A percentile compares a stretch with the other conserved stretches of the same genome.
Evolutionary conservation across 2,113 vertebrate genomes (phyloP).

Genomic region (Macquaria australasica): DNA sequence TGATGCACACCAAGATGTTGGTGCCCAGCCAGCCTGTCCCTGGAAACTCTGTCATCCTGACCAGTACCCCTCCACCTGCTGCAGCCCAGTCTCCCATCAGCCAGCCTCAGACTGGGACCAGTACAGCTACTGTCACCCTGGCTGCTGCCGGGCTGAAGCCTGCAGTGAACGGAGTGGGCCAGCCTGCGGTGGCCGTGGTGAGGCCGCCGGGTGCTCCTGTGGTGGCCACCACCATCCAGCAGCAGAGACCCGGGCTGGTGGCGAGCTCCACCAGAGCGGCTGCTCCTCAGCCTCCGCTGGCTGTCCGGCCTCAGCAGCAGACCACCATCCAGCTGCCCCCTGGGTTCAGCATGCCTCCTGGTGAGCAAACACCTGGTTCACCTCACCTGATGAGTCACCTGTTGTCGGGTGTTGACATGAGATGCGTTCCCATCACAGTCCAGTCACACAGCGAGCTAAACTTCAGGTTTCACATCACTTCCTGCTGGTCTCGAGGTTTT

Average conservation of each 20-base stretch:
- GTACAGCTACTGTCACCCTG: constrained; percentile 33
- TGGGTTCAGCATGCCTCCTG: constrained; percentile 89
- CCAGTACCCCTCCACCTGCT: constrained; percentile 51
- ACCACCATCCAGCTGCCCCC: constrained; percentile 91
- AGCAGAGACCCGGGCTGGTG: constrained; percentile 81
- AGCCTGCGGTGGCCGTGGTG: constrained; percentile 61
- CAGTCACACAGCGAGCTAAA: too few relatives aligned
- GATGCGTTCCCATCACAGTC: too few relatives aligned
- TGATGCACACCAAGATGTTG: constrained; percentile 80
- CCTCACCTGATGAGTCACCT: background rate
- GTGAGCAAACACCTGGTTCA: constrained; percentile 71
- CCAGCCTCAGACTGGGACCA: constrained; percentile 61
- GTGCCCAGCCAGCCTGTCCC: constrained; percentile 70
- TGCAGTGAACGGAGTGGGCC: constrained; percentile 74
- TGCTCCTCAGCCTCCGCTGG: constrained; percentile 85
- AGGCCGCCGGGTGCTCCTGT: constrained; percentile 70
- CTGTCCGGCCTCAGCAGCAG: constrained; percentile 88
- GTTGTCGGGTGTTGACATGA: background rate
- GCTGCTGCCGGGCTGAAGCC: constrained; percentile 74
- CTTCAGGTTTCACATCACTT: too few relatives aligned
- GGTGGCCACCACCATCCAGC: constrained; percentile 75
- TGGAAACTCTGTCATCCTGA: constrained; percentile 66
- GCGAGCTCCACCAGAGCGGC: constrained; percentile 72
- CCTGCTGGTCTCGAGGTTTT: background rate
- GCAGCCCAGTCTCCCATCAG: constrained; percentile 54